Evolutionary conservation across 1,140 invertebrate genomes (phyloP).

Genomic region (Drosophila sp.): DNA sequence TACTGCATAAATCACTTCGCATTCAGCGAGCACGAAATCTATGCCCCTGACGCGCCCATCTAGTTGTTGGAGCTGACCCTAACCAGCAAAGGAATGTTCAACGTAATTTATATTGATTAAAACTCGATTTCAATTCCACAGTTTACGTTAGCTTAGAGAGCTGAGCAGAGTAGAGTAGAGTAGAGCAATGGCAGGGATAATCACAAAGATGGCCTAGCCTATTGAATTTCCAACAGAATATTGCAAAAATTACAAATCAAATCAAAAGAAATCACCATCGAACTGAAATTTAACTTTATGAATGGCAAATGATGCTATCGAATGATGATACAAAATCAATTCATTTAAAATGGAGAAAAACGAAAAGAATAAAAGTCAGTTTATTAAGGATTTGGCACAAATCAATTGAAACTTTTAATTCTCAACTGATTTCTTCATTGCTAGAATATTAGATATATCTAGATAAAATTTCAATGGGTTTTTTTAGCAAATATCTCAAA

Average conservation of each 20-base stretch:
- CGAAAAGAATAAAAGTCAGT: neutral
- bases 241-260: constrained; percentile 7
- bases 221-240: neutral
- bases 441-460: too few species aligned
- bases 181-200: neutral
- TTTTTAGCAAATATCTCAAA: too few species aligned
- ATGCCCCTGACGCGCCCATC: constrained; percentile 57
- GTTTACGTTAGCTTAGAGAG: constrained; percentile 28
- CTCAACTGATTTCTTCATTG: too few species aligned
- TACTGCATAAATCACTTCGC: constrained; percentile 61
- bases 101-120: constrained; percentile 60
- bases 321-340: neutral
- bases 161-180: neutral
- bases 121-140: constrained; percentile 54
- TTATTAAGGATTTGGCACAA: neutral
- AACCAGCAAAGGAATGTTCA: constrained; percentile 16
- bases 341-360: neutral
- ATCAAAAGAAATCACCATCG: neutral
- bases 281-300: neutral
- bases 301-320: neutral
- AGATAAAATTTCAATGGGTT: too few species aligned
- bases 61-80: constrained; percentile 16
- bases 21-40: constrained; percentile 58
- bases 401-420: too few species aligned
- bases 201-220: constrained; percentile 1